Evolutionary conservation across 1,140 invertebrate species (phyloP).

Genomic region (Rhyzopertha dominica): DNA sequence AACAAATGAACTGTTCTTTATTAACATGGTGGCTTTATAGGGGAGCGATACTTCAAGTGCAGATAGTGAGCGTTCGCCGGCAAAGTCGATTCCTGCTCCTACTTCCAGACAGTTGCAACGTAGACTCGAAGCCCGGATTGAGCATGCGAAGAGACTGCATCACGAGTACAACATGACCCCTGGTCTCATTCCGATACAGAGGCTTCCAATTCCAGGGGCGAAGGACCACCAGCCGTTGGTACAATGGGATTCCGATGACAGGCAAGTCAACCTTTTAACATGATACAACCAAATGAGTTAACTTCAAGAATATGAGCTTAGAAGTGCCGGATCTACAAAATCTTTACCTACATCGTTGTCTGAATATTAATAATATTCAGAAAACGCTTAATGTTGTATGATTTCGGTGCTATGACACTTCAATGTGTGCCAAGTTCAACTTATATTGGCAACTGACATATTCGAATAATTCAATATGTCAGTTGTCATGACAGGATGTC

Average conservation of each 20-base stretch:
- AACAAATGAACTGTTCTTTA: constrained; percentile 1
- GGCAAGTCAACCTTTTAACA: too few relatives aligned
- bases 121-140: constrained; percentile 50
- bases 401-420: too few relatives aligned
- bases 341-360: too few relatives aligned
- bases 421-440: too few relatives aligned
- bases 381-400: too few relatives aligned
- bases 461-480: too few relatives aligned
- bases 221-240: constrained; percentile 57
- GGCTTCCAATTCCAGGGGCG: constrained; percentile 53
- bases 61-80: constrained; percentile 34
- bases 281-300: too few relatives aligned
- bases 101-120: constrained; percentile 37
- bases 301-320: too few relatives aligned
- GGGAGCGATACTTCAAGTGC: constrained; percentile 40
- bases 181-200: constrained; percentile 54
- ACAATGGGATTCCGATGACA: constrained; percentile 54
- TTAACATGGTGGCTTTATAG: constrained; percentile 20
- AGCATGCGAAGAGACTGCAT: constrained; percentile 54
- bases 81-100: constrained; percentile 20
- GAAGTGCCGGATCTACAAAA: too few relatives aligned
- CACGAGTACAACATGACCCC: constrained; percentile 52
- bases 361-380: too few relatives aligned
- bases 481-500: too few relatives aligned
- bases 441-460: too few relatives aligned